Conservation (phyloP, 2,113 vertebrate genomes). For the Marcusenius ussheri region DNA sequence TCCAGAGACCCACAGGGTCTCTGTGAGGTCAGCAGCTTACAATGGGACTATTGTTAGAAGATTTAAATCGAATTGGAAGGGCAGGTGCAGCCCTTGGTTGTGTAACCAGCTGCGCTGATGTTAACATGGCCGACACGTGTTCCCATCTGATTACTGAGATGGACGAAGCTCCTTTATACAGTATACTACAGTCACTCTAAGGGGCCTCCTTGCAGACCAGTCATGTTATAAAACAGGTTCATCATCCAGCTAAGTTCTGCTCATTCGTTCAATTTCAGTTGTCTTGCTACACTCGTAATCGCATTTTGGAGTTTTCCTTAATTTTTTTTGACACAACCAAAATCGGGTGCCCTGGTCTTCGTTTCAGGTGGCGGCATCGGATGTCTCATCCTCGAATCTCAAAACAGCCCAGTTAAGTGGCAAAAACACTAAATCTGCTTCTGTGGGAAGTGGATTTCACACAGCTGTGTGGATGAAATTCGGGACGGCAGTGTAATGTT, state of each 20-base stretch:
- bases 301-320: not conserved
- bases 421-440: not conserved
- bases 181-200: not conserved
- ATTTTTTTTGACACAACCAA: not conserved
- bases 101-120: constrained; percentile 8
- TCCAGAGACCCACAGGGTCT: constrained; percentile 1
- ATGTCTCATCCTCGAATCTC: not conserved
- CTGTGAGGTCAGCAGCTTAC: constrained; percentile 16
- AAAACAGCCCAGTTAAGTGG: not conserved
- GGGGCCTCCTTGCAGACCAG: not conserved
- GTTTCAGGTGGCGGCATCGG: too few species aligned
- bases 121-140: constrained; percentile 23
- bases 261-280: not conserved
- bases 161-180: not conserved
- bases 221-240: not conserved
- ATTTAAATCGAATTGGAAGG: constrained; percentile 29
- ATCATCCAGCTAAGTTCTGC: not conserved
- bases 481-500: not conserved
- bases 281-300: not conserved
- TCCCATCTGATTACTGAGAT: constrained; percentile 19
- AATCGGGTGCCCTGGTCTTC: not conserved
- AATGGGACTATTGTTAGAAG: constrained; percentile 17
- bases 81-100: constrained; percentile 19
- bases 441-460: not conserved
- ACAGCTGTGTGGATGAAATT: too few species aligned